Percentiles rank a stretch among this genome's conserved stretches.
phyloP scores from a whole-genome alignment of 2,888 invertebrate genomes.

The Bellardia pandia region DNA sequence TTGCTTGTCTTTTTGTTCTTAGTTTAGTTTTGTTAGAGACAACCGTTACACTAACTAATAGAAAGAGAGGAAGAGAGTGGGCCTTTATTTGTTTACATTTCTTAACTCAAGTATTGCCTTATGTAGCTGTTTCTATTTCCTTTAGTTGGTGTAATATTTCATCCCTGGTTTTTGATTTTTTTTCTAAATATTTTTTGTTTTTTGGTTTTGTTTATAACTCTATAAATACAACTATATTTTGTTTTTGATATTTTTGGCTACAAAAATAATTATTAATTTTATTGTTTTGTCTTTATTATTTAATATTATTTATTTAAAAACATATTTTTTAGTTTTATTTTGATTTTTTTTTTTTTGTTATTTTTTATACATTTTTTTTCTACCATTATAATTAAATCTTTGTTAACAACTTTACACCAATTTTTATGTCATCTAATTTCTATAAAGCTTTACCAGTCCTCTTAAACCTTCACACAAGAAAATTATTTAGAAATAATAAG shows the following conservation, averaged over 20 bases:
- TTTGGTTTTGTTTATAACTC: constrained; percentile 49
- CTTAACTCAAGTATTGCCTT: constrained; percentile 30
- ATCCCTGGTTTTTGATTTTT: constrained; percentile 61
- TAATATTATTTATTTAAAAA: constrained; percentile 58
- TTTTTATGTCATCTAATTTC: constrained; percentile 69
- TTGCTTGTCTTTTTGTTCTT: background rate
- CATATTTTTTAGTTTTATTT: constrained; percentile 26
- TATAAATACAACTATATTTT: constrained; percentile 64
- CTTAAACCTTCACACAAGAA: constrained; percentile 46
- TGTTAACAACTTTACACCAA: constrained; percentile 66
- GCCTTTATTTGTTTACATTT: background rate
- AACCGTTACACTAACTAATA: constrained; percentile 60
- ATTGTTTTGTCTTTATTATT: constrained; percentile 73
- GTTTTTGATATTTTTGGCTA: constrained; percentile 60
- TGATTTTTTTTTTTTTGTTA: constrained; percentile 41
- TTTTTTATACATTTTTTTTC: constrained; percentile 69
- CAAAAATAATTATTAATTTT: constrained; percentile 72
- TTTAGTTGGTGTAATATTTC: constrained; percentile 68
- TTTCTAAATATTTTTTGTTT: constrained; percentile 45
- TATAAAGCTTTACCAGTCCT: constrained; percentile 75
- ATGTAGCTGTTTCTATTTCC: constrained; percentile 29
- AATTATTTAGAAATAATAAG: constrained; percentile 14
- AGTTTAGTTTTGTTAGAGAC: constrained; percentile 23
- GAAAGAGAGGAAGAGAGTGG: constrained; percentile 24
- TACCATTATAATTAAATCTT: constrained; percentile 58